phyloP scores from a whole-genome alignment of 1,140 invertebrate species.

The Harlomillsia oculata region DNA sequence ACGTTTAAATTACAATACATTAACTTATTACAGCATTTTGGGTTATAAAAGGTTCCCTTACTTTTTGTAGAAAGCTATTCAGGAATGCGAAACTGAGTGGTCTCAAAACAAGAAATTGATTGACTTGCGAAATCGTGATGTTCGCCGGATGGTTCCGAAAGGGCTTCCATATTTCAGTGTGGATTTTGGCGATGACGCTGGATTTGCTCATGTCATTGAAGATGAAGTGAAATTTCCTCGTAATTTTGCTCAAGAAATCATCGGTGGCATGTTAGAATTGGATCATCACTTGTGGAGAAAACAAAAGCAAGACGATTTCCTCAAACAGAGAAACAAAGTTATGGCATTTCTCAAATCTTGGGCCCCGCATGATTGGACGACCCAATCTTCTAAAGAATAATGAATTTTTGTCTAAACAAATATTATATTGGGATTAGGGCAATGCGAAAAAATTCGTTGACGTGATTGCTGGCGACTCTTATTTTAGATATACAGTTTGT shows the following conservation, averaged over 20 bases:
- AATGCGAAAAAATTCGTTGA: too few relatives aligned
- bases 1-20: neutral
- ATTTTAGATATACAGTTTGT: too few relatives aligned
- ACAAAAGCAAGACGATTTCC: constrained; percentile 59
- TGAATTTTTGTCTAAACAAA: too few relatives aligned
- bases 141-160: constrained; percentile 76
- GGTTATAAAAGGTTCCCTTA: neutral
- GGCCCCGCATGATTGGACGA: constrained; percentile 51
- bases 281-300: constrained; percentile 76
- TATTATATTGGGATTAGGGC: too few relatives aligned
- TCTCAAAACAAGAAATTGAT: constrained; percentile 90
- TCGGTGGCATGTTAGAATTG: constrained; percentile 86
- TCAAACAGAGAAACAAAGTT: constrained; percentile 58
- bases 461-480: too few relatives aligned
- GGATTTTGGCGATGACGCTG: constrained; percentile 78
- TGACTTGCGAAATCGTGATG: constrained; percentile 61
- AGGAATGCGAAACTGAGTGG: constrained; percentile 92
- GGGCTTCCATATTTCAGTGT: constrained; percentile 90
- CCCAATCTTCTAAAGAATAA: too few relatives aligned
- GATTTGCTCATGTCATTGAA: constrained; percentile 94
- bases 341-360: constrained; percentile 55
- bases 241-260: constrained; percentile 91
- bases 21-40: neutral
- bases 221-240: constrained; percentile 75
- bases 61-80: constrained; percentile 66